Evolutionary conservation across 2,797 vertebrate species (phyloP).

Genomic region (Varecia variegata): DNA sequence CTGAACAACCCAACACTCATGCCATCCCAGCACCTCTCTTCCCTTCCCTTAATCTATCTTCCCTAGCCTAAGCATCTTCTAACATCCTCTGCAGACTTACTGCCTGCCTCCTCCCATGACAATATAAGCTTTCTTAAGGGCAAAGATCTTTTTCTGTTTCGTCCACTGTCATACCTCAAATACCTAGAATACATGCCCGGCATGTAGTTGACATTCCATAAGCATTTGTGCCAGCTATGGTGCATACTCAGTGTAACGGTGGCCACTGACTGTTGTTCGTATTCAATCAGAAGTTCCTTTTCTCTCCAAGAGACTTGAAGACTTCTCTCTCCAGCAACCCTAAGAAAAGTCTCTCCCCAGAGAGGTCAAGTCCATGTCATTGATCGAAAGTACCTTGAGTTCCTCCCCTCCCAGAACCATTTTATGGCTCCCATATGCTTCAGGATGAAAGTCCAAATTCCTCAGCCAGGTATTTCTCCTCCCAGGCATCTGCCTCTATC

Average conservation of each 20-base stretch:
- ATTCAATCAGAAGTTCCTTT: neutral
- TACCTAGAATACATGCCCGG: neutral
- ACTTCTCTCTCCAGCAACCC: neutral
- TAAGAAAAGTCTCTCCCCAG: neutral
- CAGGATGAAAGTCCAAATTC: neutral
- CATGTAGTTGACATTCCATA: neutral
- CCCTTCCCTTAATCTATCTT: neutral
- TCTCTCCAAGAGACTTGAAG: too few relatives aligned
- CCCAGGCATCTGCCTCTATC: too few relatives aligned
- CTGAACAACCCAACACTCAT: neutral
- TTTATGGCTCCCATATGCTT: neutral
- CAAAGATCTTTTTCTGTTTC: neutral
- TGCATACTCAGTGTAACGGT: neutral
- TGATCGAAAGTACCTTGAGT: neutral
- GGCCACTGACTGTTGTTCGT: neutral
- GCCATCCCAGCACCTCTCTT: neutral
- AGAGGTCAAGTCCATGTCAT: neutral
- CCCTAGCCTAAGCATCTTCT: neutral
- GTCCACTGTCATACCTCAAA: neutral
- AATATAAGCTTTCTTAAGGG: neutral
- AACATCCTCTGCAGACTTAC: neutral
- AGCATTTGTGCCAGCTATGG: neutral
- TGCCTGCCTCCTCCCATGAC: neutral
- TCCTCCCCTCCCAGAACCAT: neutral
- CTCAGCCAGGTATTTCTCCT: neutral